Evolutionary conservation across 37 sponge, comb jelly and placozoan genomes (phyloP), one percentile per base, ranked within the genome.

Genomic region (Corticium candelabrum): DNA sequence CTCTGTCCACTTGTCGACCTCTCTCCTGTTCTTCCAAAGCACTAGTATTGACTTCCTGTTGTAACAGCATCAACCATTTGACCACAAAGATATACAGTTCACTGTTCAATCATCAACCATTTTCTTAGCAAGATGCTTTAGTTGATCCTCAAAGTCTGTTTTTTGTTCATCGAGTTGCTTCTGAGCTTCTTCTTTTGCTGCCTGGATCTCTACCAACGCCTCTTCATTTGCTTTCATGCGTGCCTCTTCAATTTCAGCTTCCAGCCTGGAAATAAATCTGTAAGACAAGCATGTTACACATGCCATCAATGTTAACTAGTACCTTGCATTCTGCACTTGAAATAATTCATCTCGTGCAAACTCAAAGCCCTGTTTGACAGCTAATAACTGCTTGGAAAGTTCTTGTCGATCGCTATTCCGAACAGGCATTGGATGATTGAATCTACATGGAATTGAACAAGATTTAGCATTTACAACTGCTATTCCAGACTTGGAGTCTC

Each of bases 271-370:
- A 39, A 62, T n/a, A 15, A 2, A 31, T 3, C n/a, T 29, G 5
- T 30, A 3, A 76, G 40, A 29, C 38, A 1, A 35, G 40, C 35
- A 35, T 77, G 3, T 77, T 36, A 1, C 57, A 1, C 68, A 30
- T 1, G 37, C 0, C 2, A 2, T 74, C 35, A 35, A 35, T 74
- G 76, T 35, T 33, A 30, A 3, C 30, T 1, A 1, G 1, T 33
- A 70, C 73, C 79, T n/a, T 68, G 30, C 67, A 67, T 78, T 82
- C 40, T 93, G 93, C 35, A 79, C 87, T 71, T 76, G 57, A 37
- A 93, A 41, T 11, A 88, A 76, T 38, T 93, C 93, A 76, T 93
- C 80, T 74, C 62, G 81, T 32, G 93, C 93, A 85, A 77, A 93
- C 43, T 86, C 84, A 79, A 93, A 93, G 40, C 75, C 79, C 30